These are phyloP conservation scores for Chloroceryle inda DNA, from an alignment of 2,797 vertebrate species.

Conservation along the genomic window DNA sequence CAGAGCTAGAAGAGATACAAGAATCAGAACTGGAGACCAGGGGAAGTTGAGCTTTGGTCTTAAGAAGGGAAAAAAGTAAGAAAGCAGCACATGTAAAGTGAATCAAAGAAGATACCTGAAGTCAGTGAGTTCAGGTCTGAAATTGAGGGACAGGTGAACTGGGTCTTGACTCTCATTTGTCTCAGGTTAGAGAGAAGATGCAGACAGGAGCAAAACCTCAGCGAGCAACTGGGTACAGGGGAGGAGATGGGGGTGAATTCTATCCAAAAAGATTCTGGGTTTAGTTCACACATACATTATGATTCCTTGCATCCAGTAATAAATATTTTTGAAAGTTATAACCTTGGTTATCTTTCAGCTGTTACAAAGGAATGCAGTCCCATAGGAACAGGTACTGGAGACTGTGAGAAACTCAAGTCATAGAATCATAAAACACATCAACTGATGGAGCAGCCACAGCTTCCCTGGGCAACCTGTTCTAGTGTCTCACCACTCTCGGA, in stretches of 20 bases:
- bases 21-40: not conserved
- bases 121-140: not conserved
- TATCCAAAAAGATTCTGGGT: not conserved
- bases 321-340: not conserved
- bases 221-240: not conserved
- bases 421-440: too few relatives aligned
- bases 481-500: too few relatives aligned
- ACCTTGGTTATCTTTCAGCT: not conserved
- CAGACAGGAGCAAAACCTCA: not conserved
- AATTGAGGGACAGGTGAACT: not conserved
- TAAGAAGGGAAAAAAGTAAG: not conserved
- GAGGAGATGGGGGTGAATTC: not conserved
- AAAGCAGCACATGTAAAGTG: not conserved
- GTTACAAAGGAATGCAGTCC: not conserved
- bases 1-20: not conserved
- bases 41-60: not conserved
- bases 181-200: not conserved
- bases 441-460: too few relatives aligned
- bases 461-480: too few relatives aligned
- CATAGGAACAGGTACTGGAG: not conserved
- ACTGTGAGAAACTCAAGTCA: not conserved
- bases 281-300: not conserved
- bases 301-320: not conserved
- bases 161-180: not conserved
- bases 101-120: not conserved